Evolutionary conservation across 2,113 vertebrate species (phyloP).

Genomic region (Plectropomus leopardus): DNA sequence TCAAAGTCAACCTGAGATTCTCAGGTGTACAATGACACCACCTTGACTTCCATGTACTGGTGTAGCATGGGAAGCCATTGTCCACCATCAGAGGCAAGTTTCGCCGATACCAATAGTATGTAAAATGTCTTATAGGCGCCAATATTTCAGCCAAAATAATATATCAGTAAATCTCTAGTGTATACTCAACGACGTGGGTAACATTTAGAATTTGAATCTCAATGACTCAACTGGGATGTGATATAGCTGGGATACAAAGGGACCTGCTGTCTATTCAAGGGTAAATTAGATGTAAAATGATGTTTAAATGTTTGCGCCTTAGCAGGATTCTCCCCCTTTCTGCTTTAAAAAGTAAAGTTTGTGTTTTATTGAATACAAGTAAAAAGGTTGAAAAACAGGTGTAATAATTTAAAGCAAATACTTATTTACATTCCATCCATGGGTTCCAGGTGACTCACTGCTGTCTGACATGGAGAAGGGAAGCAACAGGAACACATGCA

Average conservation of each 20-base stretch:
- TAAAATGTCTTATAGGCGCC: too few relatives aligned
- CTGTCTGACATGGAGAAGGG: slow-evolving; percentile 38
- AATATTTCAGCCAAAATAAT: too few relatives aligned
- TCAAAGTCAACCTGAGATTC: too few relatives aligned
- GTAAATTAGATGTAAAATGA: not conserved
- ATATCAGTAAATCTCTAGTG: too few relatives aligned
- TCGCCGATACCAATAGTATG: too few relatives aligned
- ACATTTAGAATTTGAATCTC: not conserved
- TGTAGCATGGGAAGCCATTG: too few relatives aligned
- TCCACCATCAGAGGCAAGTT: too few relatives aligned
- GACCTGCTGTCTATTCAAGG: not conserved
- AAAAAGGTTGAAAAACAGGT: not conserved
- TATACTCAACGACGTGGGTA: not conserved
- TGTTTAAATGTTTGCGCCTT: not conserved
- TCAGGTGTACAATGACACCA: too few relatives aligned
- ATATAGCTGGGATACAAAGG: not conserved
- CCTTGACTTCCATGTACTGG: too few relatives aligned
- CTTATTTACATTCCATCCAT: slow-evolving; percentile 38
- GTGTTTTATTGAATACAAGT: not conserved
- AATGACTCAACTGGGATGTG: not conserved
- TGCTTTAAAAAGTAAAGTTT: not conserved
- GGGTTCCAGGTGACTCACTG: not conserved
- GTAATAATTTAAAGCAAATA: not conserved
- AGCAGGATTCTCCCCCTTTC: not conserved
- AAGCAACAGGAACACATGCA: slow-evolving; percentile 88